Percentiles rank a stretch among this genome's conserved stretches.
Evolutionary conservation across 2,113 vertebrate species (phyloP).

Genomic region (Catagonus wagneri): DNA sequence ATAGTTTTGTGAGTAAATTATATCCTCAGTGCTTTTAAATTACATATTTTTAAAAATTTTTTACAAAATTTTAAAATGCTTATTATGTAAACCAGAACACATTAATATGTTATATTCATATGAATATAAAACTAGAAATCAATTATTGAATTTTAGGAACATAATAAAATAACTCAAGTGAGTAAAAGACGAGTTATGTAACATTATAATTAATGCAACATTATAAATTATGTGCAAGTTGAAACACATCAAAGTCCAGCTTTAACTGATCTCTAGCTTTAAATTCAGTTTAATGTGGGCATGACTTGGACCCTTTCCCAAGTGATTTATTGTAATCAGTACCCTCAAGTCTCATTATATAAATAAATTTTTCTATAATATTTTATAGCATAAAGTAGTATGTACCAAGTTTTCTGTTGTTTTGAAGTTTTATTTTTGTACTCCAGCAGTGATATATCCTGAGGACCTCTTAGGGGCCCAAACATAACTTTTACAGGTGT

Average conservation of each 20-base stretch:
- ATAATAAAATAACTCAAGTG: not conserved
- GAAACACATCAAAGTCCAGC: not conserved
- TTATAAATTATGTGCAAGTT: conserved; percentile 6
- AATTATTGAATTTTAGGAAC: not conserved
- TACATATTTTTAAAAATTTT: not conserved
- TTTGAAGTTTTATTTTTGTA: not conserved
- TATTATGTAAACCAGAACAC: not conserved
- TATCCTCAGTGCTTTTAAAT: not conserved
- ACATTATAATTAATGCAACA: not conserved
- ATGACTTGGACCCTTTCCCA: not conserved
- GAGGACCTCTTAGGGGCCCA: not conserved
- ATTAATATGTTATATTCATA: not conserved
- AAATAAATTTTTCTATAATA: not conserved
- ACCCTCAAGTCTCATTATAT: not conserved
- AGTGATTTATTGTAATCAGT: not conserved
- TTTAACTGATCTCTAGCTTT: not conserved
- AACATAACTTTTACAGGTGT: not conserved
- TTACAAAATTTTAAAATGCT: not conserved
- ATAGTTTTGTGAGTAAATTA: not conserved
- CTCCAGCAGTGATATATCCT: not conserved
- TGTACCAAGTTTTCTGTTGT: not conserved
- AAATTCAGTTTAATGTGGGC: not conserved
- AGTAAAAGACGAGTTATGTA: not conserved
- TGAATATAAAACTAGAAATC: not conserved
- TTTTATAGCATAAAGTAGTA: not conserved